Evolutionary conservation across 2,797 vertebrate genomes (phyloP).

Genomic region (Syngnathus acus): DNA sequence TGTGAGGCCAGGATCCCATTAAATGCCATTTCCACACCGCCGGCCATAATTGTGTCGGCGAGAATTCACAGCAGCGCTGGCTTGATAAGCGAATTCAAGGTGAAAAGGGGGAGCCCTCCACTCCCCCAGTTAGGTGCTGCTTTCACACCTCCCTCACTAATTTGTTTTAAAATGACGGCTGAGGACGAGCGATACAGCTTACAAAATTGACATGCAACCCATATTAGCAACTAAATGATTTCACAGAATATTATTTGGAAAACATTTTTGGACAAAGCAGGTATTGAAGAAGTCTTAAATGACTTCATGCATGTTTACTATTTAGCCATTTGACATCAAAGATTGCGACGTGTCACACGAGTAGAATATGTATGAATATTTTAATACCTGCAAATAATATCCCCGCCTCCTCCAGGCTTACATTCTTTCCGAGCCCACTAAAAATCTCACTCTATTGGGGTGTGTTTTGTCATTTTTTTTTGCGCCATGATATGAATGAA

Average conservation of each 20-base stretch:
- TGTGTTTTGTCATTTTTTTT: neutral
- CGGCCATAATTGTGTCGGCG: constrained; percentile 75
- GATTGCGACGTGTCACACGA: neutral
- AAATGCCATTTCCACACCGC: constrained; percentile 72
- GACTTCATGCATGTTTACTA: neutral
- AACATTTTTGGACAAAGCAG: neutral
- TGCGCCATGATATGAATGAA: constrained; percentile 6
- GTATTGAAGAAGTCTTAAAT: neutral
- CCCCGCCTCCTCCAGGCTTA: too few relatives aligned
- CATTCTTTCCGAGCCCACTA: too few relatives aligned
- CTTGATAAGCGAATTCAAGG: constrained; percentile 75
- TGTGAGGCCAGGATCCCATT: constrained; percentile 75
- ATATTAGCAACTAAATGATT: neutral
- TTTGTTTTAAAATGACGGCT: constrained; percentile 66
- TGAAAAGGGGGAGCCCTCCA: constrained; percentile 54
- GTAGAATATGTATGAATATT: neutral
- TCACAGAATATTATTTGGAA: neutral
- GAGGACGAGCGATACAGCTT: constrained; percentile 30
- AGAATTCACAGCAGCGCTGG: constrained; percentile 73
- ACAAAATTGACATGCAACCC: constrained; percentile 42
- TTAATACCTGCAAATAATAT: neutral
- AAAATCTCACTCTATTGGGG: neutral
- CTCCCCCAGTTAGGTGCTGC: constrained; percentile 49
- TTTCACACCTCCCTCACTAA: constrained; percentile 54
- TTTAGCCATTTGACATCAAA: neutral